These are phyloP conservation scores for Scolanthus callimorphus DNA, from an alignment of 92 coral and sea anemone species.

Conservation along the genomic window DNA sequence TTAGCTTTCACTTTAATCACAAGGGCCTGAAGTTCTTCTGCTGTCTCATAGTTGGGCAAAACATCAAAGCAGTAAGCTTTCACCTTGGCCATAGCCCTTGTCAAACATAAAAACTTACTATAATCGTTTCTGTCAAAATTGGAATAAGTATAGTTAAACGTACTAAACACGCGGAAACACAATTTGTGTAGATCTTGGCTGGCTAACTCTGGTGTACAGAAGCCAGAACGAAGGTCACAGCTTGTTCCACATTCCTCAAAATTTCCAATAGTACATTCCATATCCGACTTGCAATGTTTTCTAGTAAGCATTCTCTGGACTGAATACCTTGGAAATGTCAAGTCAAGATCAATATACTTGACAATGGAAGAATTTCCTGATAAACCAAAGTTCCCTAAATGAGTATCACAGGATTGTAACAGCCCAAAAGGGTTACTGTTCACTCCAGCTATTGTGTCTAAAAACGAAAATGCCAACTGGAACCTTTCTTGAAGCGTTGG, in stretches of 20 bases:
- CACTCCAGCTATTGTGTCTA: constrained; percentile 44
- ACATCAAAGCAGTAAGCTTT: too few species aligned
- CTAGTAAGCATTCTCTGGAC: constrained; percentile 14
- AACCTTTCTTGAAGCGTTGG: constrained; percentile 49
- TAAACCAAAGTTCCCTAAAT: constrained; percentile 73
- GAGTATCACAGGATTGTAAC: constrained; percentile 72
- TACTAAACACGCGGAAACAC: constrained; percentile 12
- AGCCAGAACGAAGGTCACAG: constrained; percentile 43
- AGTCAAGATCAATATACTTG: constrained; percentile 60
- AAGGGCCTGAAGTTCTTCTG: neutral
- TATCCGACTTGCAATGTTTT: constrained; percentile 31
- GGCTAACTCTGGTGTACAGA: constrained; percentile 21
- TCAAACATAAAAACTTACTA: too few species aligned
- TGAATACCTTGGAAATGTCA: constrained; percentile 17
- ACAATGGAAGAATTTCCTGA: constrained; percentile 33
- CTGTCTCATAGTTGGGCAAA: neutral
- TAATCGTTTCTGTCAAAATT: too few species aligned
- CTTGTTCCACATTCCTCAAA: constrained; percentile 39
- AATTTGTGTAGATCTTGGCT: constrained; percentile 49
- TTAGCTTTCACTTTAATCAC: neutral
- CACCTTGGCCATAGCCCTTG: too few species aligned
- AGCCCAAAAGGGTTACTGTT: constrained; percentile 56
- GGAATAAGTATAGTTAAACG: too few species aligned
- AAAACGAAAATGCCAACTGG: constrained; percentile 18
- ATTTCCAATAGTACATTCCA: constrained; percentile 43